These are phyloP conservation scores for Premnoplex brunnescens DNA, from an alignment of 2,797 vertebrate species.

Conservation along the genomic window DNA sequence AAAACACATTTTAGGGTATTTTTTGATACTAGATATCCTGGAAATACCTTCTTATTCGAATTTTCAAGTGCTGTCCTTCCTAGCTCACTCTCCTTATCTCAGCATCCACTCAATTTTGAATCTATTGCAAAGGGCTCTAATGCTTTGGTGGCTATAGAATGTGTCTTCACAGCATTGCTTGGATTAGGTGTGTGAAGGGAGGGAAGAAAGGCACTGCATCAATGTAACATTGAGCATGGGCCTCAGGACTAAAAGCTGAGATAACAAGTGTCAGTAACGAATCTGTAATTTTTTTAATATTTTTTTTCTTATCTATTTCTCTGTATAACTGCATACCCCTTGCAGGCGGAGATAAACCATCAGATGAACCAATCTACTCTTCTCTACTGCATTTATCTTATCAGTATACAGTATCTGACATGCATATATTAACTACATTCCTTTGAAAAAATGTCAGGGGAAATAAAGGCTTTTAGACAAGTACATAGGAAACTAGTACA, in stretches of 20 bases:
- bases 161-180: not conserved
- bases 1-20: not conserved
- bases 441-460: conserved; percentile 11
- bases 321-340: not conserved
- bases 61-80: not conserved
- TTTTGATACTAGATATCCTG: not conserved
- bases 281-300: not conserved
- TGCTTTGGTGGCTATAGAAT: not conserved
- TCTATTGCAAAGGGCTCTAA: not conserved
- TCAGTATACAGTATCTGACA: not conserved
- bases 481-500: not conserved
- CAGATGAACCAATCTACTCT: not conserved
- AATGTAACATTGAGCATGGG: fast-evolving
- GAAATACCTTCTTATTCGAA: not conserved
- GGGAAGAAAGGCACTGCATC: not conserved
- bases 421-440: not conserved
- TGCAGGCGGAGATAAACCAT: not conserved
- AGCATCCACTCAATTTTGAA: not conserved
- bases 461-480: conserved; percentile 13
- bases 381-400: conserved; percentile 17
- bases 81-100: not conserved
- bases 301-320: not conserved
- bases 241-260: not conserved
- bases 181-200: not conserved
- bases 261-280: not conserved